Evolutionary conservation across 2,113 vertebrate genomes (phyloP), one percentile per base, ranked within the genome.

Genomic region (Centropus unirufus): DNA sequence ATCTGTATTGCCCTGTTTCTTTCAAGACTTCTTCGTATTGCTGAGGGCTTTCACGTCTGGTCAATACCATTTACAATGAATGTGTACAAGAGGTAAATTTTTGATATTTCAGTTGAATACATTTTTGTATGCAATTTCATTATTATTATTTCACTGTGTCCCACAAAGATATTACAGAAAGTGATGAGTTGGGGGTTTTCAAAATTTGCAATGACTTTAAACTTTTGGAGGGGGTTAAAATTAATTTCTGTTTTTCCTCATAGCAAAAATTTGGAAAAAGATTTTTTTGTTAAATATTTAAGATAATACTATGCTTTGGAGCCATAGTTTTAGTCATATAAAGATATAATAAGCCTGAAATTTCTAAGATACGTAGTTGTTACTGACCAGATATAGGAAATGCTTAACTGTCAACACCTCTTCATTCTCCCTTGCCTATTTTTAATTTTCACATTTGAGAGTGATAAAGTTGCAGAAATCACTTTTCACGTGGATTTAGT

Each of bases 141-240:
- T 19, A 27, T 61, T 69, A 59, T 39, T 89, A 47, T 72, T 78
- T 90, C 49, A 21, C 19, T 27, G 2, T 49, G 21, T 80, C 19
- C 23, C 34, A 40, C 8, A 74, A n/a, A 20, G 21, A 61, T 24
- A 52, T 14, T 46, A 69, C 1, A 12, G 12, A 40, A 76, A 73
- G 11, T 32, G 2, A 3, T 44, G 36, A 59, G 11, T 19, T 68
- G 12, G 6, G 7, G 4, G 2, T 1, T 79, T 89, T 76, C 10
- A 66, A 81, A 74, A 66, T 40, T 78, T 74, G 5, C 12, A 21
- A 52, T 62, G 73, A 64, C 6, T 83, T 80, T n/a, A 47, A 47
- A 39, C 3, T 24, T 77, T 13, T 4, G 12, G 2, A 1, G 5
- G 12, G 2, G 1, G 5, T 29, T 87, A 58, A 57, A 51, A 18